phyloP scores from a whole-genome alignment of 1,140 invertebrate species.

The Stegodyphus dumicola region DNA sequence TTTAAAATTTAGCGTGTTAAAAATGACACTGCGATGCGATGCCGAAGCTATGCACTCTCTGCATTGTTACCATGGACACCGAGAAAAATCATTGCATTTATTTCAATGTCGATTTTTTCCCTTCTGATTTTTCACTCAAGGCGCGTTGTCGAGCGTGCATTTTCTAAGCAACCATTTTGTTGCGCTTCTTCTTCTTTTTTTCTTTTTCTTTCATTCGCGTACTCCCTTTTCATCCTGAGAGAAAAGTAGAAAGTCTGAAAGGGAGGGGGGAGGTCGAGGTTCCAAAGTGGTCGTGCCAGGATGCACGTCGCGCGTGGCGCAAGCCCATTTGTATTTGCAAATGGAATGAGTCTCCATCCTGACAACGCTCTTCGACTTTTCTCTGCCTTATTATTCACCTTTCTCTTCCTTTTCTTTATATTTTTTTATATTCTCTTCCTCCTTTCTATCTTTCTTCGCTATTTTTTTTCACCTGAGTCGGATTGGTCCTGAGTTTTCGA shows the following conservation, averaged over 20 bases:
- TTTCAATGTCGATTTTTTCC: conserved; percentile 40
- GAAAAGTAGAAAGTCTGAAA: conserved; percentile 30
- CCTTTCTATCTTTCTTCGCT: not conserved
- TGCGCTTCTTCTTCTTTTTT: not conserved
- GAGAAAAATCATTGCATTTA: conserved; percentile 55
- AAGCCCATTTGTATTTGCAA: conserved; percentile 59
- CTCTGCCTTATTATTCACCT: conserved; percentile 58
- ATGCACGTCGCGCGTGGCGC: conserved; percentile 31
- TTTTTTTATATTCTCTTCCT: not conserved
- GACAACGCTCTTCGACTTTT: conserved; percentile 59
- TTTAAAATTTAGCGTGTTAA: conserved; percentile 41
- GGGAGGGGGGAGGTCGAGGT: not conserved
- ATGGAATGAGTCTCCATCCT: conserved; percentile 54
- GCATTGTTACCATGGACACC: conserved; percentile 58
- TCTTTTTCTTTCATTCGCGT: conserved; percentile 16
- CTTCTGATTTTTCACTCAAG: conserved; percentile 51
- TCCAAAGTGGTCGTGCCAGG: conserved; percentile 58
- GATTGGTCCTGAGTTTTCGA: conserved; percentile 25
- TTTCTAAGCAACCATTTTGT: conserved; percentile 59
- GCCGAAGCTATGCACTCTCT: conserved; percentile 13
- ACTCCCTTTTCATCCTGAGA: conserved; percentile 21
- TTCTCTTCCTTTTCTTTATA: conserved; percentile 6
- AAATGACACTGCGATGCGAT: conserved; percentile 34
- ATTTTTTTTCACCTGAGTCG: conserved; percentile 27
- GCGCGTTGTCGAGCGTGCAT: conserved; percentile 35